Conservation (phyloP, 2,113 vertebrate genomes). For the Pseudorasbora parva region DNA sequence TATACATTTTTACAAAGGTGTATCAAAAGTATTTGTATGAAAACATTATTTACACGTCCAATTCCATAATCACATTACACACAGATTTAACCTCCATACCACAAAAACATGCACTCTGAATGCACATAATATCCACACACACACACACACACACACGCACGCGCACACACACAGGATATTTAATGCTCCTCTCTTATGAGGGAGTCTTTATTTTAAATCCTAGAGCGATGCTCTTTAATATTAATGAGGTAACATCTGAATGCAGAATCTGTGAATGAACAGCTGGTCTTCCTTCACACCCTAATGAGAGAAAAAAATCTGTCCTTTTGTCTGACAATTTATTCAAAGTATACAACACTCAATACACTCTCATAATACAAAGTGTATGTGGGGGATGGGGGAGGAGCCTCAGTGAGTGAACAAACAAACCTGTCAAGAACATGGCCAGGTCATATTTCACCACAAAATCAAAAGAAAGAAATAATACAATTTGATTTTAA, state of each 20-base stretch:
- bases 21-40: slow-evolving; percentile 80
- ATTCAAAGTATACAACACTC: background rate
- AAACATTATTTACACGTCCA: slow-evolving; percentile 80
- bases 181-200: slow-evolving; percentile 21
- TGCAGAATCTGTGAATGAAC: slow-evolving; percentile 22
- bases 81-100: slow-evolving; percentile 47
- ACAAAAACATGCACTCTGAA: slow-evolving; percentile 21
- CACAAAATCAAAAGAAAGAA: slow-evolving; percentile 9
- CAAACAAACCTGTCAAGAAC: background rate
- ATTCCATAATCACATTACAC: slow-evolving; percentile 71
- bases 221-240: slow-evolving; percentile 21
- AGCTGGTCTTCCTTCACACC: slow-evolving; percentile 2
- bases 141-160: slow-evolving; percentile 40
- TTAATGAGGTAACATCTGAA: slow-evolving; percentile 29
- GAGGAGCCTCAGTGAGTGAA: background rate
- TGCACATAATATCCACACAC: slow-evolving; percentile 22
- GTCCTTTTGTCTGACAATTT: background rate
- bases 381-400: background rate
- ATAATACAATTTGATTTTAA: background rate
- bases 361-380: background rate
- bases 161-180: slow-evolving; percentile 41
- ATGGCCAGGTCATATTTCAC: background rate
- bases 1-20: slow-evolving; percentile 79
- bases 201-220: slow-evolving; percentile 14
- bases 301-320: background rate